Percentiles rank a stretch among this genome's conserved stretches.
These are phyloP conservation scores for Nesoenas mayeri DNA, from an alignment of 2,113 vertebrate genomes.

Conservation along the genomic window DNA sequence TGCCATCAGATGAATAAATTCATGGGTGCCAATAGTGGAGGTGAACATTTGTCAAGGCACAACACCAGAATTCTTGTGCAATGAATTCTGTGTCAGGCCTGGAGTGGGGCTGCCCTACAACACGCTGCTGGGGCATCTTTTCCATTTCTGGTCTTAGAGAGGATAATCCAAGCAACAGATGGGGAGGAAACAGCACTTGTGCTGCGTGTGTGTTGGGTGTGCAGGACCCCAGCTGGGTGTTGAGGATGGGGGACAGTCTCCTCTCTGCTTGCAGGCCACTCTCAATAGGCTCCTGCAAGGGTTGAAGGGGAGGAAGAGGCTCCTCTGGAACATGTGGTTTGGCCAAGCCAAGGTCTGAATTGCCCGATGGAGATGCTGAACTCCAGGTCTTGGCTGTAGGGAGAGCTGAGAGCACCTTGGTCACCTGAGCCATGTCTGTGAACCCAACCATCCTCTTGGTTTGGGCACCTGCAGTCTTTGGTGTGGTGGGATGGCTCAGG, in stretches of 20 bases:
- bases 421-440: accelerated
- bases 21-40: background rate
- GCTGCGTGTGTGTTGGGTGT: accelerated
- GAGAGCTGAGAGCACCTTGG: background rate
- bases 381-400: background rate
- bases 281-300: background rate
- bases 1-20: background rate
- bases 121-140: background rate
- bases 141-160: background rate
- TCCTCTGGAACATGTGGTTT: background rate
- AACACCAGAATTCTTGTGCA: background rate
- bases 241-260: background rate
- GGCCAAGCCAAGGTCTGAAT: background rate
- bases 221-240: background rate
- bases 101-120: background rate
- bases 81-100: background rate
- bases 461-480: background rate
- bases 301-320: background rate
- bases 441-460: background rate
- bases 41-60: background rate
- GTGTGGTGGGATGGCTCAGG: background rate
- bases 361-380: background rate
- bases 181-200: background rate
- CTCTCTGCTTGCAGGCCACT: background rate
- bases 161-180: background rate